phyloP scores from a whole-genome alignment of 2,888 invertebrate species.

The Andrena chrysosceles region DNA sequence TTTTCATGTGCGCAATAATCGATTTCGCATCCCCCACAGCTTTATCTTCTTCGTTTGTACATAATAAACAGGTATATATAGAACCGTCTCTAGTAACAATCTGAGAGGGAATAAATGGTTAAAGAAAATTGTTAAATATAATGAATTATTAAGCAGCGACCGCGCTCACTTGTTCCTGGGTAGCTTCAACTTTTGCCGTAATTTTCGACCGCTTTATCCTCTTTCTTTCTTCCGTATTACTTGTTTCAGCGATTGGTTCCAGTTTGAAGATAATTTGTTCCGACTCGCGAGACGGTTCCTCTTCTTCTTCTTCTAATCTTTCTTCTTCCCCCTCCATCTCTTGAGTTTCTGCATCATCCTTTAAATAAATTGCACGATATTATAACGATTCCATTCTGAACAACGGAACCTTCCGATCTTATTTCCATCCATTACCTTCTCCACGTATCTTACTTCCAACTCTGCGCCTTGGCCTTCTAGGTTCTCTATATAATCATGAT shows the following conservation, averaged over 20 bases:
- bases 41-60: conserved; percentile 83
- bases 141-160: background rate
- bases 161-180: conserved; percentile 63
- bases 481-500: conserved; percentile 82
- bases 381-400: background rate
- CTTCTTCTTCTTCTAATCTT: conserved; percentile 55
- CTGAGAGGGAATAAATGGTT: conserved; percentile 56
- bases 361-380: conserved; percentile 20
- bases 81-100: conserved; percentile 82
- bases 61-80: conserved; percentile 87
- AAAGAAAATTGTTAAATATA: conserved; percentile 1
- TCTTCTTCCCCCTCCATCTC: conserved; percentile 45
- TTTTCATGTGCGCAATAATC: conserved; percentile 88
- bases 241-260: conserved; percentile 52
- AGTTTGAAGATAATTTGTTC: conserved; percentile 53
- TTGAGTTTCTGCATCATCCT: conserved; percentile 51
- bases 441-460: conserved; percentile 33
- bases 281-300: conserved; percentile 43
- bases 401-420: too few relatives aligned
- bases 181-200: conserved; percentile 54
- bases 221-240: conserved; percentile 56
- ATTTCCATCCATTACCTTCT: conserved; percentile 26
- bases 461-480: conserved; percentile 64
- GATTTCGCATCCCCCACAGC: conserved; percentile 86
- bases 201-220: conserved; percentile 57